These are phyloP conservation scores for Aphodius granarius DNA, from an alignment of 2,888 invertebrate species.

Conservation along the genomic window DNA sequence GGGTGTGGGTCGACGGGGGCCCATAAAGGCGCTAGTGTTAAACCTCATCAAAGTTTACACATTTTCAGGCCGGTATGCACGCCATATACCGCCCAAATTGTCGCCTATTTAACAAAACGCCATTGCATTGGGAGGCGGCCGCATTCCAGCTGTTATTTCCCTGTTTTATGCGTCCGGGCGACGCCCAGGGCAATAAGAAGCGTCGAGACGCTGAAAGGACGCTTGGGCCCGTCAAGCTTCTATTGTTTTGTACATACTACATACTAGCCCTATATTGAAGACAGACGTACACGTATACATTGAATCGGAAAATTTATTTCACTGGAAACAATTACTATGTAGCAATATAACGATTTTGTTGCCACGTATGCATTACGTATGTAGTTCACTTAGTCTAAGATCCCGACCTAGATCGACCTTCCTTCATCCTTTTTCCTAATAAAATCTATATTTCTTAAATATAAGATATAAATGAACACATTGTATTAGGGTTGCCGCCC, in stretches of 20 bases:
- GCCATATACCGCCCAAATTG: neutral
- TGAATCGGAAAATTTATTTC: too few relatives aligned
- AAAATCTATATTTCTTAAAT: too few relatives aligned
- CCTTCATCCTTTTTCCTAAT: too few relatives aligned
- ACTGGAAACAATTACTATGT: too few relatives aligned
- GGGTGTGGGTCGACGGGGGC: neutral
- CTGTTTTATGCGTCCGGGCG: neutral
- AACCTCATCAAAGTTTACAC: constrained; percentile 10
- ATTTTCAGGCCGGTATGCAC: neutral
- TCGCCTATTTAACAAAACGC: neutral
- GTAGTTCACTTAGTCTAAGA: too few relatives aligned
- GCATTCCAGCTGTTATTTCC: neutral
- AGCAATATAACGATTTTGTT: too few relatives aligned
- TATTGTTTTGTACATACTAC: neutral
- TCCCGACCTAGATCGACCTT: too few relatives aligned
- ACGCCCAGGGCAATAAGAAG: neutral
- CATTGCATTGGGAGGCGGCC: neutral
- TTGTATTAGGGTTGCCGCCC: too few relatives aligned
- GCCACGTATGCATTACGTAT: too few relatives aligned
- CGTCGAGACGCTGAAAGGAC: neutral
- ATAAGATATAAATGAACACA: too few relatives aligned
- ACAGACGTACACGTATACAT: too few relatives aligned
- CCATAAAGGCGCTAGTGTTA: neutral
- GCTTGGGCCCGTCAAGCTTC: neutral
- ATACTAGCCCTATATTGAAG: neutral